Percentiles rank a stretch among this genome's conserved stretches.
phyloP scores from a whole-genome alignment of 2,888 invertebrate genomes.

The Candidula unifasciata region DNA sequence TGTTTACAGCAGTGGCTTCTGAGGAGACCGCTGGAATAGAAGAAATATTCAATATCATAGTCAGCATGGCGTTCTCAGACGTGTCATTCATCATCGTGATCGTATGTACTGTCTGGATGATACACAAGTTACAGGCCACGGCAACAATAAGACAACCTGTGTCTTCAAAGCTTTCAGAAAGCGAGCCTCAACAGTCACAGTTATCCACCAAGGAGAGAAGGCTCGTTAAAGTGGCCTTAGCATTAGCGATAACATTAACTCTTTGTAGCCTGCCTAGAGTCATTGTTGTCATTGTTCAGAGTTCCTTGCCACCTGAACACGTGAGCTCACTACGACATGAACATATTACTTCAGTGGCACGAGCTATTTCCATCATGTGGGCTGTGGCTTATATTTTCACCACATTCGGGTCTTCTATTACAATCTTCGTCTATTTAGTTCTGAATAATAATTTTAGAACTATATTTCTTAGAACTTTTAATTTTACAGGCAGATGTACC shows the following conservation, averaged over 20 bases:
- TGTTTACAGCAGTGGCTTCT: neutral
- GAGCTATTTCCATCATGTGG: neutral
- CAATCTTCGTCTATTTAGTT: neutral
- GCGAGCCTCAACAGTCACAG: neutral
- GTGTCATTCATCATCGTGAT: neutral
- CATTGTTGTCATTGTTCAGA: neutral
- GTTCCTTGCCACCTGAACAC: neutral
- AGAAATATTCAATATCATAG: neutral
- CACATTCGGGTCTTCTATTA: neutral
- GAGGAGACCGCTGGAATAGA: neutral
- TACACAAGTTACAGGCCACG: neutral
- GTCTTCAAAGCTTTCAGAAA: neutral
- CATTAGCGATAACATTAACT: neutral
- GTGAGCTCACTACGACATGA: neutral
- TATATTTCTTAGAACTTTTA: neutral
- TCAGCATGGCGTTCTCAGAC: neutral
- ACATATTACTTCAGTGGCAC: neutral
- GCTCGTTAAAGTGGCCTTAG: neutral
- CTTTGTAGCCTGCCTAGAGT: slow-evolving; percentile 1
- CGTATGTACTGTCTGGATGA: neutral
- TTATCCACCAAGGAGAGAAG: neutral
- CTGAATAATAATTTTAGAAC: slow-evolving; percentile 7
- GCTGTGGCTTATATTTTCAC: neutral
- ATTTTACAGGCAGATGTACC: no score
- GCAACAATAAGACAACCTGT: neutral